phyloP scores from a whole-genome alignment of 2,888 invertebrate genomes.

The Eilema depressum region DNA sequence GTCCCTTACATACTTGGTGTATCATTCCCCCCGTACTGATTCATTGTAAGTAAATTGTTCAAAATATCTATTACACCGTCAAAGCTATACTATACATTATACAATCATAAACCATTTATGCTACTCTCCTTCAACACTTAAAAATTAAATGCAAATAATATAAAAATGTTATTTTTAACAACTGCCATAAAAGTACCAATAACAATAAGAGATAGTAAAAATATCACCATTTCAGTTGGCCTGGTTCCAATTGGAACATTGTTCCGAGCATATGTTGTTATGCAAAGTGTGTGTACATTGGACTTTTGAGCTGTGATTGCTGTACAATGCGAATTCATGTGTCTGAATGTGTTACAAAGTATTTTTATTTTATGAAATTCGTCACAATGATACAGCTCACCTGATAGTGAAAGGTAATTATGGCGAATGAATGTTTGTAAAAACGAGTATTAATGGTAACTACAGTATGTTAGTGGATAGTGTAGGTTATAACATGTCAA shows the following conservation, averaged over 20 bases:
- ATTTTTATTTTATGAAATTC: background rate
- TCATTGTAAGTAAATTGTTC: background rate
- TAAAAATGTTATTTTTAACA: constrained; percentile 12
- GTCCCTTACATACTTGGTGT: no score
- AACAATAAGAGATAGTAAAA: constrained; percentile 56
- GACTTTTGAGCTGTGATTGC: constrained; percentile 36
- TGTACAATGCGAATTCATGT: constrained; percentile 26
- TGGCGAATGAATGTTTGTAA: no score
- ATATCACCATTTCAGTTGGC: constrained; percentile 53
- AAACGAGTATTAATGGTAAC: no score
- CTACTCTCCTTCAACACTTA: background rate
- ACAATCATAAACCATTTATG: background rate
- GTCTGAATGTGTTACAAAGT: background rate
- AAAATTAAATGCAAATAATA: constrained; percentile 13
- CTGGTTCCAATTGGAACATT: constrained; percentile 50
- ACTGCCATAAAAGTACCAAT: constrained; percentile 48
- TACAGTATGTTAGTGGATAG: no score
- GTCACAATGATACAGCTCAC: background rate
- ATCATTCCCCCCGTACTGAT: no score
- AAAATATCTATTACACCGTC: background rate
- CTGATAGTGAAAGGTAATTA: no score
- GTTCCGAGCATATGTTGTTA: constrained; percentile 35
- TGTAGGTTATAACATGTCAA: no score
- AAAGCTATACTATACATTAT: background rate
- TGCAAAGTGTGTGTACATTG: constrained; percentile 34